Evolutionary conservation across 2,888 invertebrate species (phyloP).

Genomic region (Mylabris sibirica): DNA sequence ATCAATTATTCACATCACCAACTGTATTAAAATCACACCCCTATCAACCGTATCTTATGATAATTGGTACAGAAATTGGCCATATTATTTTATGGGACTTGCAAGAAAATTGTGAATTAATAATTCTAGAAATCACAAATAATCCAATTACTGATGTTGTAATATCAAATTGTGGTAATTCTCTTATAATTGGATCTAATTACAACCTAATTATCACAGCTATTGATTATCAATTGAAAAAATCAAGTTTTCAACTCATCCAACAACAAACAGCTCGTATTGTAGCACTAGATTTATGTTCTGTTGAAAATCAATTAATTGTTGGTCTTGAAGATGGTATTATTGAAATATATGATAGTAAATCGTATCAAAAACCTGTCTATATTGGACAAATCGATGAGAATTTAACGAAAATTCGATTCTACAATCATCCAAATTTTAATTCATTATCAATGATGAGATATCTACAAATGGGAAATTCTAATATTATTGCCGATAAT

Average conservation of each 20-base stretch:
- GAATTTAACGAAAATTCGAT: conserved; percentile 50
- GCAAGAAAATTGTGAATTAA: conserved; percentile 34
- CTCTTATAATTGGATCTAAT: conserved; percentile 48
- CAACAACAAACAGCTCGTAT: conserved; percentile 45
- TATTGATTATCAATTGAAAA: conserved; percentile 43
- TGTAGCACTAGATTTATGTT: conserved; percentile 49
- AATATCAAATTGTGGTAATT: conserved; percentile 43
- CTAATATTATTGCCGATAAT: too few relatives aligned
- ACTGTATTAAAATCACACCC: conserved; percentile 46
- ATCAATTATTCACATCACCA: conserved; percentile 13
- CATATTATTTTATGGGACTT: conserved; percentile 47
- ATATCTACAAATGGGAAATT: too few relatives aligned
- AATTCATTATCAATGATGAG: too few relatives aligned
- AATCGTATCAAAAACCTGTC: conserved; percentile 48
- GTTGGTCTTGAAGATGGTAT: conserved; percentile 52
- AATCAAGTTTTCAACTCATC: conserved; percentile 44
- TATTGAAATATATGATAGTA: conserved; percentile 51
- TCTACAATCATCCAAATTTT: neutral
- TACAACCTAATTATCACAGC: conserved; percentile 52
- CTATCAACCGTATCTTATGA: conserved; percentile 39
- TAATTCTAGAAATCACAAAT: conserved; percentile 43
- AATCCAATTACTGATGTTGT: conserved; percentile 48
- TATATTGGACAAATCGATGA: conserved; percentile 77
- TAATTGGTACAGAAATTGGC: conserved; percentile 48
- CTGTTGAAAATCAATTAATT: conserved; percentile 48